These are phyloP conservation scores for Orycteropus afer DNA, from an alignment of 2,113 vertebrate genomes.

Conservation along the genomic window DNA sequence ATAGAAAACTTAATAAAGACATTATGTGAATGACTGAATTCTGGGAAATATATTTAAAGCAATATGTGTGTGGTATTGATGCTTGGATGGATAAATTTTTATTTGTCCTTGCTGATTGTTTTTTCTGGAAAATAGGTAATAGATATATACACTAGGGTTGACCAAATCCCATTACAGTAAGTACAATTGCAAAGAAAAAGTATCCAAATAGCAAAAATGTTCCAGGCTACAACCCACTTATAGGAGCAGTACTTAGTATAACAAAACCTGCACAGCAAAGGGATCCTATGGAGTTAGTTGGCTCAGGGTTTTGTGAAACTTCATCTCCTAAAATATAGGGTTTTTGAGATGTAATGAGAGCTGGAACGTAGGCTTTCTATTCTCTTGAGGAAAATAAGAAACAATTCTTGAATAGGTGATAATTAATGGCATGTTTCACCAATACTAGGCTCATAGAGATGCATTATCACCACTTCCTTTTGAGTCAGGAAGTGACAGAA, in stretches of 20 bases:
- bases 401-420: constrained; percentile 55
- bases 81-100: background rate
- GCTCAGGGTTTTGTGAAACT: background rate
- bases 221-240: background rate
- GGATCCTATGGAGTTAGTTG: background rate
- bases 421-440: constrained; percentile 38
- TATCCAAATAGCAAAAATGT: background rate
- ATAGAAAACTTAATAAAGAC: background rate
- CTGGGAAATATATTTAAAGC: constrained; percentile 13
- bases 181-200: background rate
- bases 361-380: background rate
- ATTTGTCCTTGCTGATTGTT: background rate
- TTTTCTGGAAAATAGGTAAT: background rate
- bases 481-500: constrained; percentile 25
- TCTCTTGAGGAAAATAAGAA: constrained; percentile 38
- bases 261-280: background rate
- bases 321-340: constrained; percentile 33
- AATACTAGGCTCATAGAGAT: background rate
- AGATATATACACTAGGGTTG: background rate
- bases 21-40: background rate
- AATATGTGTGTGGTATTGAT: background rate
- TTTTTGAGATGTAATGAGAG: background rate
- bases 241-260: background rate
- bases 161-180: background rate
- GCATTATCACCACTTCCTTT: constrained; percentile 45